These are phyloP conservation scores for Pherbina coryleti DNA, from an alignment of 2,888 invertebrate species.

Conservation along the genomic window DNA sequence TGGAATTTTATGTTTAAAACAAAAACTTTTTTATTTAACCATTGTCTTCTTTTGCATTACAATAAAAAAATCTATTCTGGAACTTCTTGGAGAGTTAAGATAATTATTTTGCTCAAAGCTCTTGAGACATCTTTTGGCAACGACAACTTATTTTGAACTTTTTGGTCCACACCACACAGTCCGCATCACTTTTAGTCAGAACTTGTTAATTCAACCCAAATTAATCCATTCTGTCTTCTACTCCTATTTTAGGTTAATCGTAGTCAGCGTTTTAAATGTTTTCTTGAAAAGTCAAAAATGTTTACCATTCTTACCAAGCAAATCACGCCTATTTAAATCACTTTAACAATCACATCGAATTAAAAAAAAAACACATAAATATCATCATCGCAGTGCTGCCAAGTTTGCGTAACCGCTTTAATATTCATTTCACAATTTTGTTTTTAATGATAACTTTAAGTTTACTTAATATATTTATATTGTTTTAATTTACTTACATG, in stretches of 20 bases:
- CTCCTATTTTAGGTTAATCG: conserved; percentile 29
- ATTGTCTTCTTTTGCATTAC: background rate
- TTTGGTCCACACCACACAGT: background rate
- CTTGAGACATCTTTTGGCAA: background rate
- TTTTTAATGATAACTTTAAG: conserved; percentile 18
- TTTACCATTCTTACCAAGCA: background rate
- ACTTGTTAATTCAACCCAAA: background rate
- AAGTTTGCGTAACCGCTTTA: conserved; percentile 14
- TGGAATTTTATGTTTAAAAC: background rate
- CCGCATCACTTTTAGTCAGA: background rate
- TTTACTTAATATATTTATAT: conserved; percentile 9
- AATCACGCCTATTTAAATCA: conserved; percentile 9
- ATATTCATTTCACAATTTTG: conserved; percentile 7
- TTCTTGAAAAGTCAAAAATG: background rate
- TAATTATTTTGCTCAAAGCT: background rate
- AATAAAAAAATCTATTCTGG: background rate
- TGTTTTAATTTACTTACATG: conserved; percentile 16
- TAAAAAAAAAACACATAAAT: background rate
- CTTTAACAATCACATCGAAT: background rate
- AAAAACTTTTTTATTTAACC: background rate
- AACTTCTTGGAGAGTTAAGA: too few species aligned
- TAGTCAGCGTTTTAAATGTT: conserved; percentile 13
- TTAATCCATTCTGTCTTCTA: background rate
- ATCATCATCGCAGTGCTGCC: conserved; percentile 19
- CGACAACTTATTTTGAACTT: background rate